Conservation (phyloP, 2,888 invertebrate genomes). For the Eilema griseolum region DNA sequence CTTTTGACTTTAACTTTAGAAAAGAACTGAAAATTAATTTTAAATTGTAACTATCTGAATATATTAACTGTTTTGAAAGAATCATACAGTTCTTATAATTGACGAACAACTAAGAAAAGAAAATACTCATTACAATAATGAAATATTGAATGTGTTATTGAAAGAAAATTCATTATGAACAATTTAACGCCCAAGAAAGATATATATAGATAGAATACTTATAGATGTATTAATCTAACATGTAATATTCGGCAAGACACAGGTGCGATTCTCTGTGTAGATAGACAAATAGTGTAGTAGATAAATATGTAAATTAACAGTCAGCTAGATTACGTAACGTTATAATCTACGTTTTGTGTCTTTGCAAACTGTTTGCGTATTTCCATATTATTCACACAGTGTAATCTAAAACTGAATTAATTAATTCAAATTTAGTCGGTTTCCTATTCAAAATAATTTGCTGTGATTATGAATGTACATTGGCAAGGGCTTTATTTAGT, state of each 20-base stretch:
- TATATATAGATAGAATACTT: neutral
- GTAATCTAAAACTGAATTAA: conserved; percentile 57
- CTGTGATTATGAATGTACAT: conserved; percentile 63
- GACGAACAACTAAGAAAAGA: no score
- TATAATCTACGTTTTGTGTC: conserved; percentile 40
- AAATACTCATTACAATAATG: no score
- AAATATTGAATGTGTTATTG: no score
- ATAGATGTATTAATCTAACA: neutral
- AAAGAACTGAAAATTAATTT: no score
- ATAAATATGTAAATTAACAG: conserved; percentile 15
- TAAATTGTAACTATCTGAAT: no score
- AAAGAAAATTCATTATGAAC: no score
- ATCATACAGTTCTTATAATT: no score
- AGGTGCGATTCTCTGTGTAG: conserved; percentile 4
- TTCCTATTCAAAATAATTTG: conserved; percentile 55
- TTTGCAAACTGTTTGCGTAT: conserved; percentile 35
- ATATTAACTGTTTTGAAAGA: no score
- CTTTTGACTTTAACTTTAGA: no score
- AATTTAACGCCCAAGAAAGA: no score
- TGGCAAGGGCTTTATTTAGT: conserved; percentile 33
- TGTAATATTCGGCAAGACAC: neutral
- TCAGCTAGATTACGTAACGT: conserved; percentile 14
- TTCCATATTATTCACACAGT: conserved; percentile 52
- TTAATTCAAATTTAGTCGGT: conserved; percentile 54
- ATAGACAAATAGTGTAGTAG: conserved; percentile 11